These are phyloP conservation scores for Nothobranchius kuhntae DNA, from an alignment of 2,113 vertebrate genomes.

Conservation along the genomic window DNA sequence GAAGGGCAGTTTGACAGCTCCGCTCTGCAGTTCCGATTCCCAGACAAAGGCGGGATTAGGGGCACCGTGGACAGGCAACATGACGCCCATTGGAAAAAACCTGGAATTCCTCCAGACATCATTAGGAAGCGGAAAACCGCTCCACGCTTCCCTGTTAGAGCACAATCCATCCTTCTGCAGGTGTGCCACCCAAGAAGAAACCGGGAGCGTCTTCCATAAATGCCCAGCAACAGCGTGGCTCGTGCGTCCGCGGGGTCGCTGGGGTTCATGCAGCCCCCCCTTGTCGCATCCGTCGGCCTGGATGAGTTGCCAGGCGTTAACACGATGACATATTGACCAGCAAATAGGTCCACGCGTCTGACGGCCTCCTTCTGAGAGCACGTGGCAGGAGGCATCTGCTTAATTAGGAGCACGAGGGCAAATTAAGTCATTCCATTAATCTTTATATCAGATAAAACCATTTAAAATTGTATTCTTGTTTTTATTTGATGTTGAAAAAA, in stretches of 20 bases:
- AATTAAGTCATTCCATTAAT: background rate
- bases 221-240: slow-evolving; percentile 75
- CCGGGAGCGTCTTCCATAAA: slow-evolving; percentile 5
- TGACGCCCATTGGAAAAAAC: slow-evolving; percentile 37
- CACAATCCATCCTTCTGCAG: background rate
- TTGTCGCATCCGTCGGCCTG: slow-evolving; percentile 26
- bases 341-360: slow-evolving; percentile 6
- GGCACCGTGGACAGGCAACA: slow-evolving; percentile 37
- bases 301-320: slow-evolving; percentile 62
- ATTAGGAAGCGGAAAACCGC: background rate
- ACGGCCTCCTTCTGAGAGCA: slow-evolving; percentile 28
- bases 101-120: slow-evolving; percentile 50
- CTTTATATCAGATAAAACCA: background rate
- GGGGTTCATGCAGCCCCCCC: slow-evolving; percentile 61
- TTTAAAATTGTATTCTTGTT: no score
- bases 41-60: slow-evolving; percentile 60
- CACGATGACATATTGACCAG: slow-evolving; percentile 55
- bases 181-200: slow-evolving; percentile 1
- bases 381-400: slow-evolving; percentile 7
- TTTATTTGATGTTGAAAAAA: no score
- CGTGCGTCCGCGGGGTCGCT: slow-evolving; percentile 63
- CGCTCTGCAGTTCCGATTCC: slow-evolving; percentile 13
- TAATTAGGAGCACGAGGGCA: slow-evolving; percentile 2
- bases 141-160: background rate
- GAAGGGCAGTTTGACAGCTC: slow-evolving; percentile 26